Evolutionary conservation across 1,140 invertebrate genomes (phyloP), one percentile per base, ranked within the genome.

Genomic region (Monomorium pharaonis): DNA sequence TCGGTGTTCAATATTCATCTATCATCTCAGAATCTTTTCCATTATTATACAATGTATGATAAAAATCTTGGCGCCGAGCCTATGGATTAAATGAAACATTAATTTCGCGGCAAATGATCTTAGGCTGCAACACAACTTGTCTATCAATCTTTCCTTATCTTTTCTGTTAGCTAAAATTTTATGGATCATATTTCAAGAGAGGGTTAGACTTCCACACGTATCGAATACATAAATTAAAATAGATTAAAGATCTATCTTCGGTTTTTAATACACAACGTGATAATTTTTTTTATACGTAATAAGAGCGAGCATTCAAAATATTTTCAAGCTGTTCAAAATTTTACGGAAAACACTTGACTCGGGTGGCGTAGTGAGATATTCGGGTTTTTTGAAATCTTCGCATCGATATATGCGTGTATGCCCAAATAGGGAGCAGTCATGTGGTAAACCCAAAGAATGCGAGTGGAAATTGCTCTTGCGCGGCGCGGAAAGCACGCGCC

Each of bases 1-100:
- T 60, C 70, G 18, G 65, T 49, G 56, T 84, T 84, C 81, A 84
- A 63, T 63, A 84, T 84, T 84, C 81, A 84, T 84, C 81, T 75
- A 76, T 84, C 72, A 62, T 62, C 81, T 84, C 56, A 6, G 14
- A 37, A 2, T 2, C 24, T 58, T 84, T 60, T 21, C 67, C 60
- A 84, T 63, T 76, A 84, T 84, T 84, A 84, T 76, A 76, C 18
- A 70, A 62, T 65, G 30, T 24, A 30, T 7, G 60, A 78, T 78
- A 78, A 76, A 42, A 65, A 47, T 65, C 14, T 33, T 67, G 9
- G 30, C 47, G 60, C 42, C 30, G 10, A 51, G 42, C 44, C 44
- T 21, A 30, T 5, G 56, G 74, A 65, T 78, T 65, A 51, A 63
- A 77, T 62, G 12, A 47, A 49, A 21, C 30, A 63, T 78, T 49